Evolutionary conservation across 35 echinoderm and acorn worm genomes (phyloP).

Genomic region (Anneissia japonica): DNA sequence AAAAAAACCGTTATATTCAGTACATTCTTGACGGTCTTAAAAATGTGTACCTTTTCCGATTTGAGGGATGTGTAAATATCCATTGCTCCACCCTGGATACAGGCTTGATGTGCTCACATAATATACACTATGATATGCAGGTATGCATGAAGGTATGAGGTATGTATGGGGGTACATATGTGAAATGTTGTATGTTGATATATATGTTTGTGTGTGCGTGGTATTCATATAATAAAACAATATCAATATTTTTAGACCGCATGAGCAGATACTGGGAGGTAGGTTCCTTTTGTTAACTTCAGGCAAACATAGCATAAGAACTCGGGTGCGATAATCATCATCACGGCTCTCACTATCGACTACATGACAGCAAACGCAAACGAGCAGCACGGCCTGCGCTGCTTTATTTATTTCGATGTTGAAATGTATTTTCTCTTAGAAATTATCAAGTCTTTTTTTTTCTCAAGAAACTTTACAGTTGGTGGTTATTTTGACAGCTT

Average conservation of each 20-base stretch:
- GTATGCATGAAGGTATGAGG: neutral
- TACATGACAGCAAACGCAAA: neutral
- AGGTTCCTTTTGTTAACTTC: neutral
- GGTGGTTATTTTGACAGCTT: slow-evolving; percentile 88
- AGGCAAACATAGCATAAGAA: neutral
- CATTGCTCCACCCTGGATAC: too few relatives aligned
- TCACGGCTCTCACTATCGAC: neutral
- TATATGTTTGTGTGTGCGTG: neutral
- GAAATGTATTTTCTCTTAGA: neutral
- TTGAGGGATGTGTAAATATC: too few relatives aligned
- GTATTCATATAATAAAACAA: too few relatives aligned
- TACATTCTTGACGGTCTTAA: too few relatives aligned
- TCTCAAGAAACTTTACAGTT: neutral
- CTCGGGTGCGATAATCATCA: neutral
- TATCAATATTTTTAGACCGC: too few relatives aligned
- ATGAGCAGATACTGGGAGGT: neutral
- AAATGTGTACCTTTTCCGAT: too few relatives aligned
- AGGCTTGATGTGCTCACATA: too few relatives aligned
- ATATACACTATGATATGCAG: neutral
- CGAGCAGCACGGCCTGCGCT: neutral
- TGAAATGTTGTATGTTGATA: neutral
- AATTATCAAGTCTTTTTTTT: neutral
- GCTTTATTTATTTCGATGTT: neutral
- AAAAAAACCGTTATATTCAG: too few relatives aligned
- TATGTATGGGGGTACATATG: neutral